Base-by-base conservation (phyloP, 2,888 invertebrate species). In the Acleris holmiana region DNA sequence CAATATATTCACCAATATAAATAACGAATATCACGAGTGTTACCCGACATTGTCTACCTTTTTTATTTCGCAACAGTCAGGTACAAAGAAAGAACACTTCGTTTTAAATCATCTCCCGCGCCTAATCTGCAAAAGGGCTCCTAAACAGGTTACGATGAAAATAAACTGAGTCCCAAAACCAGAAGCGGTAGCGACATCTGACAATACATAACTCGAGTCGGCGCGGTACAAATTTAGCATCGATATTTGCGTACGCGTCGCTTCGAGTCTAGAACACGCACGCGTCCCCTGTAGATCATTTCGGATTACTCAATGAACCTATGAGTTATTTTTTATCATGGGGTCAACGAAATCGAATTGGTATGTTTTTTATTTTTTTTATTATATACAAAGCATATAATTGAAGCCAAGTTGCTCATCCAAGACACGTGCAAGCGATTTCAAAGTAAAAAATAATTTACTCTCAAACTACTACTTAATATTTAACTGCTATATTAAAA, bases 161-260 rank as follows among this genome's bases (percentile, higher is more conserved):
- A 65, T 65, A 65, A 44, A 46, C 64, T 49, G 54, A 59, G 59
- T 80, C 76, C 80, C 77, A 84, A 86, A 86, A 82, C 81, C 78
- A 83, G 83, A 84, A 79, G 82, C 82, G 83, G 80, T 85, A 85
- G 85, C 80, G 83, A 79, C 83, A 83, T 69, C 76, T 76, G 82
- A 88, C 89, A 89, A 89, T 88, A 86, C 88, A 85, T 85, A 86
- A 63, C 59, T 67, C 59, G 77, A 81, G 82, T 83, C 85, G 80
- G 83, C 77, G 78, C 74, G 72, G 71, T 83, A 85, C 88, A 74
- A 79, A 89, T 82, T 88, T 89, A 89, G 89, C 82, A 73, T 76
- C 84, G 86, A 86, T 88, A 88, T 87, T 86, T 79, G 85, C 84
- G 81, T 76, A 72, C 69, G 78, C 80, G 72, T 66, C n/a, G 15